phyloP scores from a whole-genome alignment of 2,888 invertebrate genomes.

The Idaea straminata region DNA sequence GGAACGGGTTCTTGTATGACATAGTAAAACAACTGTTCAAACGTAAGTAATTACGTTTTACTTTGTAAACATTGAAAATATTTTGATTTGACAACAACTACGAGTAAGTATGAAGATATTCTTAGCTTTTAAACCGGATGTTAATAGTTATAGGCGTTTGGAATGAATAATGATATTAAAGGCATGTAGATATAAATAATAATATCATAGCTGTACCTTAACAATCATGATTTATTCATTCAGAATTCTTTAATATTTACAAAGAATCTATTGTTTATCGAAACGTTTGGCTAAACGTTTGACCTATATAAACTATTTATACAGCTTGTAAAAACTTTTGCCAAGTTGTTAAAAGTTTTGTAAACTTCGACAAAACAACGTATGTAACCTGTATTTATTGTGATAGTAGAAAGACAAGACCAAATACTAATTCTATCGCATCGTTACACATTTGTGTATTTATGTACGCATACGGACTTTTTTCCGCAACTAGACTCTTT shows the following conservation, averaged over 20 bases:
- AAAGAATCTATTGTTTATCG: background rate
- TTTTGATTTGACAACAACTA: background rate
- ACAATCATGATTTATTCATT: background rate
- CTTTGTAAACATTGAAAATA: background rate
- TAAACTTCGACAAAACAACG: conserved; percentile 11
- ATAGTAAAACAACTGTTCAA: background rate
- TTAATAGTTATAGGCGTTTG: background rate
- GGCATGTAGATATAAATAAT: background rate
- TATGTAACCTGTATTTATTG: conserved; percentile 9
- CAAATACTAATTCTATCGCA: too few species aligned
- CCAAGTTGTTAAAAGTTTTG: conserved; percentile 6
- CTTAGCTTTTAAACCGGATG: background rate
- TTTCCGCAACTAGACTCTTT: too few species aligned
- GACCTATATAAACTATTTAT: conserved; percentile 4
- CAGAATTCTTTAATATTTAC: background rate
- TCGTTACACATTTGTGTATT: too few species aligned
- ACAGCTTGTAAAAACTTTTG: conserved; percentile 5
- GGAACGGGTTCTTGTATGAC: background rate
- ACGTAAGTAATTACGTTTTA: background rate
- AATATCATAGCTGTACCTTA: background rate
- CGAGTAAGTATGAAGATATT: background rate
- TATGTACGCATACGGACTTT: too few species aligned
- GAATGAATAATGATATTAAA: background rate
- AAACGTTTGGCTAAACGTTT: background rate
- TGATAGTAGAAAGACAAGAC: background rate